Evolutionary conservation across 2,888 invertebrate genomes (phyloP), one percentile per base, ranked within the genome.

Genomic region (Bugulina stolonifera): DNA sequence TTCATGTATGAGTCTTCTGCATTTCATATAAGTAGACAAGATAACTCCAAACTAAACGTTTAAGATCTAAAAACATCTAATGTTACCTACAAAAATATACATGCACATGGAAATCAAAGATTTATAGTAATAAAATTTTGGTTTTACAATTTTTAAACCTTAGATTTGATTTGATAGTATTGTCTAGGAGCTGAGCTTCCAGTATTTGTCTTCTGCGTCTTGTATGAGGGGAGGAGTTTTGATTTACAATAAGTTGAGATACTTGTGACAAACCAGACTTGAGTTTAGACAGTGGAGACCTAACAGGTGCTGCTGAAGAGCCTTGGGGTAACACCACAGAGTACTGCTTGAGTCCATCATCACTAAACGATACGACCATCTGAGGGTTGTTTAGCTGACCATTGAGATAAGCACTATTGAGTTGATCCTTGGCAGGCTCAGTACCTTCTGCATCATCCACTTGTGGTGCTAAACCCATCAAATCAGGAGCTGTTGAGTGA

Each of bases 181-280:
- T 70, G 54, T 34, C 54, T 5, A 43, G 52, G 25, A 70, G 52
- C 25, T 54, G 35, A 23, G 25, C n/a, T 32, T 70, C 35, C 3
- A 70, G 23, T 5, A n/a, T 3, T 10, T 70, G 70, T 32, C 43
- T 22, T 32, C 70, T n/a, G 14, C 70, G 70, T 18, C 52, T 43
- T 3, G 43, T 2, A 10, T 43, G 52, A 25, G 70, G 70, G 3
- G 70, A 70, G 3, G n/a, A 5, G 27, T 43, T 43, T 14, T 18
- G 52, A 32, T 54, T 54, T 10, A 5, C n/a, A 32, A 70, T 70
- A 2, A 70, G n/a, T 35, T 70, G 52, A n/a, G 70, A 70, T 2
- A 70, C 52, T 70, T 70, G 70, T n/a, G 23, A 27, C 52, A 70
- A 70, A 10, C 54, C 54, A 43, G 35, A 52, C 10, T 43, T 34